phyloP scores from a whole-genome alignment of 1,140 invertebrate species.

The Gryon sp. region DNA sequence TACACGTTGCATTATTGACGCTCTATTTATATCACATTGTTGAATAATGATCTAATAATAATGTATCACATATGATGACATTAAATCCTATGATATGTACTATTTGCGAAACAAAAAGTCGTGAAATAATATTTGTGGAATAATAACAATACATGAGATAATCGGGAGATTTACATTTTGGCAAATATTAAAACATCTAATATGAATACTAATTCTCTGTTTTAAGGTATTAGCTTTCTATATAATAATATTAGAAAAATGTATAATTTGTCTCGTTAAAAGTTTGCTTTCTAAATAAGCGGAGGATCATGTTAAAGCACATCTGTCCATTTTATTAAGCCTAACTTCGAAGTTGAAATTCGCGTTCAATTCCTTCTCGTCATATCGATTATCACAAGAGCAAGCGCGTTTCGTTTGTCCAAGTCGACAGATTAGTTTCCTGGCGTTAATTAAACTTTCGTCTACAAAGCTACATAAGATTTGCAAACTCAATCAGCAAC shows the following conservation, averaged over 20 bases:
- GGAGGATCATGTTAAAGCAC: too few species aligned
- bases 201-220: too few species aligned
- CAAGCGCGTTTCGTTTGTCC: conserved; percentile 40
- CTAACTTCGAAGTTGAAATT: conserved; percentile 1
- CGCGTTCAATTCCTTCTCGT: conserved; percentile 9
- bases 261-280: too few species aligned
- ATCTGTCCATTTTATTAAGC: not conserved
- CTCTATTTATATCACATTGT: conserved; percentile 35
- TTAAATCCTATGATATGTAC: too few species aligned
- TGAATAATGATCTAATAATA: conserved; percentile 49
- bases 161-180: too few species aligned
- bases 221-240: too few species aligned
- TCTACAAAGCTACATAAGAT: conserved; percentile 30
- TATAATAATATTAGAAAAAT: too few species aligned
- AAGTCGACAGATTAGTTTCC: conserved; percentile 37
- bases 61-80: conserved; percentile 20
- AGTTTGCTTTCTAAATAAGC: too few species aligned
- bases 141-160: too few species aligned
- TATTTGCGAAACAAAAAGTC: too few species aligned
- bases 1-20: conserved; percentile 21
- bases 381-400: conserved; percentile 39
- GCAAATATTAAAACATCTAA: too few species aligned
- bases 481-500: conserved; percentile 14
- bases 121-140: too few species aligned
- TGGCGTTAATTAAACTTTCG: conserved; percentile 41